A percentile compares a stretch with the other conserved stretches of the same genome.
phyloP scores from a whole-genome alignment of 2,113 vertebrate genomes.

The Nicator chloris region DNA sequence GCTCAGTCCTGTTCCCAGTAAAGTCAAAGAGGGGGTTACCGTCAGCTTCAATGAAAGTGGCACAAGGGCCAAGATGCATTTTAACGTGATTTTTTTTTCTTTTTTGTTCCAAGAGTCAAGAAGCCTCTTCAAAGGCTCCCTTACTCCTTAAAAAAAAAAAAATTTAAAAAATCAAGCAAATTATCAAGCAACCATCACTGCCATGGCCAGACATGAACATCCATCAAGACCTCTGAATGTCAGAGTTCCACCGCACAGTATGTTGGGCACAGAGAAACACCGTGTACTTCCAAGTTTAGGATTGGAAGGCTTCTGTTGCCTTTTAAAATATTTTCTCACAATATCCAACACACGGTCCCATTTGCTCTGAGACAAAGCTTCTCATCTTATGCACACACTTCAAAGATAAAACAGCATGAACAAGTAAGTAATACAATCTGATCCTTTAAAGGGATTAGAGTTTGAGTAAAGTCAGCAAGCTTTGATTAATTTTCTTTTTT shows the following conservation, averaged over 20 bases:
- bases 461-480: not conserved
- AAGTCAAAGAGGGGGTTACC: not conserved
- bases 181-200: not conserved
- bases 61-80: not conserved
- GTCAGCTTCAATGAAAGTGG: not conserved
- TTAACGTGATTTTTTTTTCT: not conserved
- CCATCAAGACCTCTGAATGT: not conserved
- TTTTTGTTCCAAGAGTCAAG: not conserved
- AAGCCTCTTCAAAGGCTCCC: not conserved
- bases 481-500: not conserved
- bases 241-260: not conserved
- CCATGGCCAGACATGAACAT: not conserved
- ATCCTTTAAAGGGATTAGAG: not conserved
- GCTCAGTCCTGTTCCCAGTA: not conserved
- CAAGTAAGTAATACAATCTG: not conserved
- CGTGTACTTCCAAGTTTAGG: not conserved
- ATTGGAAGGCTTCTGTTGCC: not conserved
- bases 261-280: not conserved
- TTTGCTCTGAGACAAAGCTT: not conserved
- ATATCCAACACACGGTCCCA: not conserved
- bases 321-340: not conserved
- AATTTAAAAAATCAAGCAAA: too few species aligned
- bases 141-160: not conserved
- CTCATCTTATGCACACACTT: not conserved
- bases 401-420: not conserved